These are phyloP conservation scores for Macquaria ambigua DNA, from an alignment of 2,113 vertebrate species.

Conservation along the genomic window DNA sequence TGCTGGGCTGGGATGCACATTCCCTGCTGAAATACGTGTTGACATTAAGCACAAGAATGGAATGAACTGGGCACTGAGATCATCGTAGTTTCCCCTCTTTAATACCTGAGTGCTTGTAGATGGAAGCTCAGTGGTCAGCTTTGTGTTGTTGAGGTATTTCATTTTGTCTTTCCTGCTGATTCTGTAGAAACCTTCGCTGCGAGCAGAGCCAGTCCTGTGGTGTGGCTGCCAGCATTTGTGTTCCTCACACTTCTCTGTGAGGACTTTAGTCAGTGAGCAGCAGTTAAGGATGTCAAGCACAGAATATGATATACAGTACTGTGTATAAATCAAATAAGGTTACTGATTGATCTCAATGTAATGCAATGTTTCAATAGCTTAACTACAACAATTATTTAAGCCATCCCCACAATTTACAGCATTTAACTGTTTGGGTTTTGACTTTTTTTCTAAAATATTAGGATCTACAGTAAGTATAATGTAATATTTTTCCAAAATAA, in stretches of 20 bases:
- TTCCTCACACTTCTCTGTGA: conserved; percentile 87
- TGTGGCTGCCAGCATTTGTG: conserved; percentile 85
- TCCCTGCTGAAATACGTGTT: conserved; percentile 80
- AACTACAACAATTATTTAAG: no score
- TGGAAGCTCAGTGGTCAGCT: conserved; percentile 85
- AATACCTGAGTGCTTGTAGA: conserved; percentile 89
- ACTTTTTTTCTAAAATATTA: neutral
- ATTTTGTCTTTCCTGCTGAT: conserved; percentile 96
- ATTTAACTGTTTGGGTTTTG: neutral
- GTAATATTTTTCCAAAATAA: neutral
- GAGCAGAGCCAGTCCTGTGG: conserved; percentile 93
- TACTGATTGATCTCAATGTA: neutral
- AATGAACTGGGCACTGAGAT: neutral
- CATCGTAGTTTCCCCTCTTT: neutral
- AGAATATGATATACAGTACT: neutral
- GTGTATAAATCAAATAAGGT: neutral
- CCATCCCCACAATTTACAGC: no score
- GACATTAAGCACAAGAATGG: neutral
- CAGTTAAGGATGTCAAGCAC: conserved; percentile 86
- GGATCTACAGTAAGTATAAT: neutral
- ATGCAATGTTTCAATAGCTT: no score
- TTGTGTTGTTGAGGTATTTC: conserved; percentile 90
- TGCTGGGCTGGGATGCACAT: conserved; percentile 89
- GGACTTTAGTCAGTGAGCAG: conserved; percentile 90
- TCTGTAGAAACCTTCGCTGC: conserved; percentile 96